These are phyloP conservation scores for Peribatodes rhomboidaria DNA, from an alignment of 2,888 invertebrate species.

Conservation along the genomic window DNA sequence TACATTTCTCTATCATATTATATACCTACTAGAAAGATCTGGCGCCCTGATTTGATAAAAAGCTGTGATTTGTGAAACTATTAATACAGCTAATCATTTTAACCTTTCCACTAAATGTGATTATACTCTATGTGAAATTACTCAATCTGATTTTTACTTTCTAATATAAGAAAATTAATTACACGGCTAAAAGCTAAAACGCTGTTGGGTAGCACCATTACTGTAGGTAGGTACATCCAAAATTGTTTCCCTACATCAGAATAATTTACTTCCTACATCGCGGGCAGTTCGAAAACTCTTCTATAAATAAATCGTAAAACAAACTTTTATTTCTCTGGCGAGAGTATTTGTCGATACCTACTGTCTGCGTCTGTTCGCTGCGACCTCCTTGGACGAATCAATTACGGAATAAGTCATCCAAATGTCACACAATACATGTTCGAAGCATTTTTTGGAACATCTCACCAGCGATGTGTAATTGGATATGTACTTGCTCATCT, in stretches of 20 bases:
- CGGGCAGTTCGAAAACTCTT: conserved; percentile 8
- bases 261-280: background rate
- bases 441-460: no score
- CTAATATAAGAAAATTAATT: background rate
- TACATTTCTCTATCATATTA: no score
- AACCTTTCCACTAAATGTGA: no score
- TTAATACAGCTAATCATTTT: no score
- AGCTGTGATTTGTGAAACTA: no score
- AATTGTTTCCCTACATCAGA: background rate
- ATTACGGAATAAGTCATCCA: background rate
- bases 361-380: background rate
- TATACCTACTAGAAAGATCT: no score
- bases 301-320: conserved; percentile 20
- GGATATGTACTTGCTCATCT: background rate
- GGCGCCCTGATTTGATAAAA: no score
- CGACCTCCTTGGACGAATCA: background rate
- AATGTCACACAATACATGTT: no score
- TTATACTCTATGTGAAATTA: no score
- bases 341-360: background rate
- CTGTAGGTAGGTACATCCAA: background rate
- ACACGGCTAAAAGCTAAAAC: background rate
- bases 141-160: background rate
- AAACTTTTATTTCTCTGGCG: conserved; percentile 10
- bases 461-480: no score
- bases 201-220: background rate